Base-by-base conservation (phyloP, 37 sponge, comb jelly and placozoan species). In the Ianthella basta region DNA sequence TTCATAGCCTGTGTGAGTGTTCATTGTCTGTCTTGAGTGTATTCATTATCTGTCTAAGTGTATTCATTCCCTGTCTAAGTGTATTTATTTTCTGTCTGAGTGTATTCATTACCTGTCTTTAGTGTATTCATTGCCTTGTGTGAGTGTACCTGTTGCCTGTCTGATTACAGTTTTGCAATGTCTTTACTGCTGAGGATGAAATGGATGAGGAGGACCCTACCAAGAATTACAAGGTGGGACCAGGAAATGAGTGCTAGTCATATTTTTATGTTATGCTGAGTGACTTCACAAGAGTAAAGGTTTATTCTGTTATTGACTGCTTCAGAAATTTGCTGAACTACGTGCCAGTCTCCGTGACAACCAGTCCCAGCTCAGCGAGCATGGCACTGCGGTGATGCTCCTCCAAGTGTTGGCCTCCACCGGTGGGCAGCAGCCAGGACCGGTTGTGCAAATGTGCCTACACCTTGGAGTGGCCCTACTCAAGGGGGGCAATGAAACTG, bases 391-490 rank as follows among this genome's bases (percentile, higher is more conserved):
- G 41, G 61, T 56, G 0, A 88, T 82, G 64, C 40, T 92, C 25
- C 86, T 91, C 19, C 64, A 79, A 21, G 82, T 91, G 60, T 80
- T 92, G 23, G 55, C 85, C n/a, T n/a, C 19, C 29, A 16, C 27
- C 66, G 27, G 36, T 80, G 94, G 94, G 30, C 60, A 74, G 60
- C 16, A 24, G 18, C 50, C 50, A 8, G 50, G 40, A 0, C 44
- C 80, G 0, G 27, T 88, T 2, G 82, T 87, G 15, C 90, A 89
- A 54, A 70, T 82, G 67, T 94, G 88, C n/a, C 81, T 96, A 29
- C 81, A 87, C 59, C 91, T 96, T 41, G 97, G 97, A 33, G 89
- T 96, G 25, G 82, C 95, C 3, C 74, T 94, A 32, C 87, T 96
- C 33, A 84, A 90, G 55, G 97, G 94, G 79, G 97, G 97, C 15